A percentile compares a stretch with the other conserved stretches of the same genome.
Evolutionary conservation across 2,113 vertebrate species (phyloP).

Genomic region (Calonectris borealis): DNA sequence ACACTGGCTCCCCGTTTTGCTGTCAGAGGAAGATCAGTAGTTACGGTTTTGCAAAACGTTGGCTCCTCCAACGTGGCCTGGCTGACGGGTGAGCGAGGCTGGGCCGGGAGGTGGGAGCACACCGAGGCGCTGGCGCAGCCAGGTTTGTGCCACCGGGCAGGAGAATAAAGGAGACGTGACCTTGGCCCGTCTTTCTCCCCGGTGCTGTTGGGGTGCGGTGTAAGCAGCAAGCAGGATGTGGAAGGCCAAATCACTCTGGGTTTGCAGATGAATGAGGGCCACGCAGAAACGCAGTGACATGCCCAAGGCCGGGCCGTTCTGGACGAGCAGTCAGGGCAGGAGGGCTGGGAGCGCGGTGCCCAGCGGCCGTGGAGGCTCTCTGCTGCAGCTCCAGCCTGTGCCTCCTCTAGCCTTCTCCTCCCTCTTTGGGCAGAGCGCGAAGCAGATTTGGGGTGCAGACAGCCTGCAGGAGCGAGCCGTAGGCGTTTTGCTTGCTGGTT

Average conservation of each 20-base stretch:
- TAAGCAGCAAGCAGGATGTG: not conserved
- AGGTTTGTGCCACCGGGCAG: not conserved
- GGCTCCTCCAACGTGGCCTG: too few relatives aligned
- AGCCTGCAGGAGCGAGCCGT: not conserved
- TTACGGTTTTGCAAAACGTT: not conserved
- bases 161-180: not conserved
- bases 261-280: not conserved
- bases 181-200: rapidly evolving
- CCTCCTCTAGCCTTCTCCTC: not conserved
- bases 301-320: not conserved
- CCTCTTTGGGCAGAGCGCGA: not conserved
- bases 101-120: not conserved
- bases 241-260: not conserved
- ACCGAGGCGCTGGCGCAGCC: rapidly evolving
- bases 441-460: not conserved
- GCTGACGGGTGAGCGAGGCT: not conserved
- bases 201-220: not conserved
- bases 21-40: not conserved
- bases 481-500: rapidly evolving
- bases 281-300: not conserved
- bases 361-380: rapidly evolving
- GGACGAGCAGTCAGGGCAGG: not conserved
- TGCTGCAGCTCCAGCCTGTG: not conserved
- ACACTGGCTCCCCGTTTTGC: not conserved
- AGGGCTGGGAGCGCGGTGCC: not conserved